Evolutionary conservation across 2,113 vertebrate genomes (phyloP).

Genomic region (Rhodinocichla rosea): DNA sequence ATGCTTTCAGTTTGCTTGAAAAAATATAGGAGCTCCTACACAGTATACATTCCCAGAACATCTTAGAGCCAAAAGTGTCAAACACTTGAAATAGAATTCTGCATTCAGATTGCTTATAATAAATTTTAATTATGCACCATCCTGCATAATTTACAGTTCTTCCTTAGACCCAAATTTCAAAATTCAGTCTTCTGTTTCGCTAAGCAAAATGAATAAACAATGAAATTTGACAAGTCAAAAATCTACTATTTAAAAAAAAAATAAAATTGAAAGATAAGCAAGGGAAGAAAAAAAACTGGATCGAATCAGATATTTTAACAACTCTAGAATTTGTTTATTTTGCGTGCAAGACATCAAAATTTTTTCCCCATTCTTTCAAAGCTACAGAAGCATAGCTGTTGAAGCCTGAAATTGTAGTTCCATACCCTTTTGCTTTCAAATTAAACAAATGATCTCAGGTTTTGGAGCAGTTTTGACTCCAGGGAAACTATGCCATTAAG

Average conservation of each 20-base stretch:
- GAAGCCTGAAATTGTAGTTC: slow-evolving; percentile 70
- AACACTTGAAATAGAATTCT: slow-evolving; percentile 45
- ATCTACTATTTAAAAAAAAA: not conserved
- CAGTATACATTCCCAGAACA: slow-evolving; percentile 8
- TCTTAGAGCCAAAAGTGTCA: slow-evolving; percentile 33
- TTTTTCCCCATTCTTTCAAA: slow-evolving; percentile 41
- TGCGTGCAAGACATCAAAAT: slow-evolving; percentile 25
- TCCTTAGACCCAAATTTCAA: slow-evolving; percentile 56
- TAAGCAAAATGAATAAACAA: slow-evolving; percentile 40
- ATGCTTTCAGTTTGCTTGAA: slow-evolving; percentile 19
- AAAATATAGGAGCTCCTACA: slow-evolving; percentile 22
- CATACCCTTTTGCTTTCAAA: slow-evolving; percentile 75
- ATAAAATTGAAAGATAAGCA: slow-evolving; percentile 2
- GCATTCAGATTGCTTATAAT: slow-evolving; percentile 48
- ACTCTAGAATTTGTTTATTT: slow-evolving; percentile 57
- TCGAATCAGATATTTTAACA: slow-evolving; percentile 35
- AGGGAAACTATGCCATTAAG: slow-evolving; percentile 74
- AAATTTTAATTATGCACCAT: slow-evolving; percentile 59
- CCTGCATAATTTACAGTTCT: slow-evolving; percentile 56
- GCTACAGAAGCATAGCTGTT: slow-evolving; percentile 61
- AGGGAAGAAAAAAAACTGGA: not conserved
- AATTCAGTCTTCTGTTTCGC: slow-evolving; percentile 54
- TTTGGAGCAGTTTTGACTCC: slow-evolving; percentile 70
- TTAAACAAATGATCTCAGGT: slow-evolving; percentile 80
- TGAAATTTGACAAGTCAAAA: not conserved